Evolutionary conservation across 2,888 invertebrate genomes (phyloP), one percentile per base, ranked within the genome.

Genomic region (Euplagia quadripunctaria): DNA sequence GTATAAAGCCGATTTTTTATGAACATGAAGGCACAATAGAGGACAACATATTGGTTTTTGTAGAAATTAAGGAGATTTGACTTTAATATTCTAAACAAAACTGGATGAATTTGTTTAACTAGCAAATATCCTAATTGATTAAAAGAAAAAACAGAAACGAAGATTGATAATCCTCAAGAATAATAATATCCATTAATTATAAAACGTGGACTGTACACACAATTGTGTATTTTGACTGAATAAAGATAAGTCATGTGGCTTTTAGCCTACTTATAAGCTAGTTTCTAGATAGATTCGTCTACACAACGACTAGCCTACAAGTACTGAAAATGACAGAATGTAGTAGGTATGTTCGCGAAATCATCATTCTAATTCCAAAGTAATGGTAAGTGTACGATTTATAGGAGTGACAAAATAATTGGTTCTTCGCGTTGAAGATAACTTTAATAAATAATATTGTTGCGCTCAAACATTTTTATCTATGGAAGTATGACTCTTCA

Each of bases 331-430:
- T 68, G 8, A 76, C 75, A 71, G 78, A 77, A 76, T 83, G 70
- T 81, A 87, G 88, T 91, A 94, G 94, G 94, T 94, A 93, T 90
- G 86, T 78, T 85, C 93, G 81, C 80, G 89, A 91, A 88, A 89
- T 84, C 93, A 87, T 84, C 93, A 86, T 76, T 89, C 82, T 88
- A 82, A 82, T 77, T 82, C 86, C 84, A 89, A 86, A 87, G 86
- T 87, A 85, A 94, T 85, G 95, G 95, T 95, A 95, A 95, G 95
- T 95, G 87, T 88, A 90, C 68, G 90, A 88, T 89, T 89, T 89
- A 87, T 85, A 91, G 94, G 94, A 93, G 94, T 94, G 94, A 88
- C 90, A 91, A 91, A 91, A 87, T 90, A 91, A 90, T 91, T 91
- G 92, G 91, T 93, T 88, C 90, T 85, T 88, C 90, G 90, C 86